Percentiles rank a stretch among this genome's conserved stretches.
Evolutionary conservation across 2,797 vertebrate genomes (phyloP).

Genomic region (Simalia tracyae): DNA sequence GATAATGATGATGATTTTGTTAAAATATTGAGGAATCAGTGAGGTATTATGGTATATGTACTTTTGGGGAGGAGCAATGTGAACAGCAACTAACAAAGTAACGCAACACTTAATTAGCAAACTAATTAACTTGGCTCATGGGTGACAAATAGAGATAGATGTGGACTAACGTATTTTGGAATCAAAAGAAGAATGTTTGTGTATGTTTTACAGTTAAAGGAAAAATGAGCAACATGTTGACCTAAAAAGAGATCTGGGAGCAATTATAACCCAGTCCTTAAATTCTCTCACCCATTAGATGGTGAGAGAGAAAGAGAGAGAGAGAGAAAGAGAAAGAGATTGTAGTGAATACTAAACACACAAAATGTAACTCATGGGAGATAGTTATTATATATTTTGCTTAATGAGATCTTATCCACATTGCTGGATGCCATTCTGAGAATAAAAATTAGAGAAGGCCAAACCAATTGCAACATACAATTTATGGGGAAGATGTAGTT

Average conservation of each 20-base stretch:
- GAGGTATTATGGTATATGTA: neutral
- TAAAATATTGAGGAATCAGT: constrained; percentile 3
- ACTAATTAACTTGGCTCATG: constrained; percentile 33
- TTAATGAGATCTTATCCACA: constrained; percentile 19
- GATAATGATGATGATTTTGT: no score
- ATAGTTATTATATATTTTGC: constrained; percentile 28
- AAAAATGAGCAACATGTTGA: constrained; percentile 35
- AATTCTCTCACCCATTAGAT: constrained; percentile 35
- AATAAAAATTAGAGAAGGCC: neutral
- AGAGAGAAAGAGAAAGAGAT: constrained; percentile 35
- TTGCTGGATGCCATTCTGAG: neutral
- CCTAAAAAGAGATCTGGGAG: constrained; percentile 37
- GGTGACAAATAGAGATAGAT: constrained; percentile 50
- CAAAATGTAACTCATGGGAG: constrained; percentile 32
- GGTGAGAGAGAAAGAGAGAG: constrained; percentile 39
- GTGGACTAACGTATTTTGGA: constrained; percentile 34
- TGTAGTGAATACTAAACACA: constrained; percentile 36
- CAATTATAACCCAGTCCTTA: constrained; percentile 28
- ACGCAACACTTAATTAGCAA: constrained; percentile 9
- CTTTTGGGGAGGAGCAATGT: neutral
- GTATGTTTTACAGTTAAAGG: constrained; percentile 23
- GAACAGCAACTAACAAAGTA: constrained; percentile 25
- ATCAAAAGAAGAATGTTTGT: neutral
- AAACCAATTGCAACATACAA: neutral
- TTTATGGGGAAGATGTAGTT: neutral